These are phyloP conservation scores for Ictalurus furcatus DNA, from an alignment of 2,113 vertebrate genomes.

Conservation along the genomic window DNA sequence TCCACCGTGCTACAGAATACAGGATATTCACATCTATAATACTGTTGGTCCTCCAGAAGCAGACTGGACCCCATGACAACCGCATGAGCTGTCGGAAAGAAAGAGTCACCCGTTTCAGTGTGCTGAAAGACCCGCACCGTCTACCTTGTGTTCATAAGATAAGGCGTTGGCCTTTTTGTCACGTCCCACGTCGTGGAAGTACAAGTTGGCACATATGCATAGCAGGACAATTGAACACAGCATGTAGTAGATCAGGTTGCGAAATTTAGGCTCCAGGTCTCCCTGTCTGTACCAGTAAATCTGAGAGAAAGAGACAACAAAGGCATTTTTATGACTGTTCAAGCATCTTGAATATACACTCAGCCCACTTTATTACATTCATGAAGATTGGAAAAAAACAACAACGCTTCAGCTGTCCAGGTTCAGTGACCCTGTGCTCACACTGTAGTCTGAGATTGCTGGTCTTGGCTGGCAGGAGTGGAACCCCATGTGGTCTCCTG, in stretches of 20 bases:
- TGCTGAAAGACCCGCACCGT: conserved; percentile 17
- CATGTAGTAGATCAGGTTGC: conserved; percentile 96
- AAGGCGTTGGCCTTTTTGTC: conserved; percentile 65
- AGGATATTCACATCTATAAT: conserved; percentile 29
- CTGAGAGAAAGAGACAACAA: conserved; percentile 61
- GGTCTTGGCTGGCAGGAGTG: neutral
- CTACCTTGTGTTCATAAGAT: conserved; percentile 27
- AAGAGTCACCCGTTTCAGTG: conserved; percentile 15
- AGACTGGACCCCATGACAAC: conserved; percentile 30
- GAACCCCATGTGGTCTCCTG: neutral
- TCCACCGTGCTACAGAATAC: conserved; percentile 47
- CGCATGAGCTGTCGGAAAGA: neutral
- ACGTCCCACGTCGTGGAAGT: conserved; percentile 91
- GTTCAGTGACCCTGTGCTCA: neutral
- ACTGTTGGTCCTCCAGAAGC: conserved; percentile 43
- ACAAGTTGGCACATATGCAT: conserved; percentile 98
- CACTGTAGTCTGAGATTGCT: neutral
- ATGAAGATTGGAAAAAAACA: neutral
- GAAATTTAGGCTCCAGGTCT: conserved; percentile 96
- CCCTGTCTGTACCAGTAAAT: conserved; percentile 99
- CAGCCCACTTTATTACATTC: neutral
- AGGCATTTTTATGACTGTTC: neutral
- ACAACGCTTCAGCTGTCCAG: neutral
- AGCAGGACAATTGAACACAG: conserved; percentile 90
- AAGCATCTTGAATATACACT: neutral